These are phyloP conservation scores for Leptopilina drosophilae DNA, from an alignment of 2,888 invertebrate species.

Conservation along the genomic window DNA sequence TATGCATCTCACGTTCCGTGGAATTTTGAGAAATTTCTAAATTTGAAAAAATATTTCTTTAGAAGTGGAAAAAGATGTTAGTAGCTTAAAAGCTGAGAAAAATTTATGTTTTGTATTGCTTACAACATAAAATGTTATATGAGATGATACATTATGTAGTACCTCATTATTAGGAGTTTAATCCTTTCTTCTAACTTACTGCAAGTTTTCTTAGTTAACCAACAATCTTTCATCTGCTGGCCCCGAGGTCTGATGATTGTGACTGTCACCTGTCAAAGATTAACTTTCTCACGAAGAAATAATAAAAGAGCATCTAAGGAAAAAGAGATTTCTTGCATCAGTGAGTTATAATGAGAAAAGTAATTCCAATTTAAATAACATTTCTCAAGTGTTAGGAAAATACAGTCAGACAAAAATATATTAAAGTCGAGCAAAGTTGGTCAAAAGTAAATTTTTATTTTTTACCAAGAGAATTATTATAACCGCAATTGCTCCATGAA, in stretches of 20 bases:
- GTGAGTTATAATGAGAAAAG: conserved; percentile 76
- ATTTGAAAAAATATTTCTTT: too few relatives aligned
- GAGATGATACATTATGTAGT: neutral
- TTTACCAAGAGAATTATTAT: neutral
- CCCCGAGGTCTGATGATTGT: conserved; percentile 57
- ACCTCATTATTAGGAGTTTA: neutral
- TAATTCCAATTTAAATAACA: conserved; percentile 77
- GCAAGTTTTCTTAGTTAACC: neutral
- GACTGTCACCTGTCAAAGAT: conserved; percentile 73
- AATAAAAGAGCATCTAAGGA: conserved; percentile 69
- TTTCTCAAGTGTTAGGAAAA: conserved; percentile 69
- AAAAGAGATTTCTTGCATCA: conserved; percentile 74
- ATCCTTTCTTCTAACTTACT: neutral
- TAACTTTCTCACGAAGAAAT: conserved; percentile 68
- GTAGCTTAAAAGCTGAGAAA: too few relatives aligned
- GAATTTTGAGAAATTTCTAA: too few relatives aligned
- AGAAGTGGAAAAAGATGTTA: too few relatives aligned
- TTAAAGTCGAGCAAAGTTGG: neutral
- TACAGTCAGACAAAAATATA: conserved; percentile 68
- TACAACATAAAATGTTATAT: neutral
- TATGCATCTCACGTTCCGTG: too few relatives aligned
- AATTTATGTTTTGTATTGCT: neutral
- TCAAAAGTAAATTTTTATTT: neutral
- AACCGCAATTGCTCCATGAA: neutral
- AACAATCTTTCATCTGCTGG: conserved; percentile 4